phyloP scores from a whole-genome alignment of 2,113 vertebrate genomes.

The Maccullochella peelii region DNA sequence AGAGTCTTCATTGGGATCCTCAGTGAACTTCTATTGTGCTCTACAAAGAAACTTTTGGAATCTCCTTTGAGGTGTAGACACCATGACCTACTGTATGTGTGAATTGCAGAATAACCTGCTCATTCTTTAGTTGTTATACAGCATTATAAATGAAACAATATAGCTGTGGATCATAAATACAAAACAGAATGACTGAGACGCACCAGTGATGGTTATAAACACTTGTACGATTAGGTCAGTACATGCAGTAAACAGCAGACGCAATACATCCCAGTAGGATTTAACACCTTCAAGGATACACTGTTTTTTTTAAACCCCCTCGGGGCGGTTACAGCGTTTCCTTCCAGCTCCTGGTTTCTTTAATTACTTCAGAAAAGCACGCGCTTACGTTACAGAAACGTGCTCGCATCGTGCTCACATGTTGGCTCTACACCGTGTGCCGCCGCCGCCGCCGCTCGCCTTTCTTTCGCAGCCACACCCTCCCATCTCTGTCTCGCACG shows the following conservation, averaged over 20 bases:
- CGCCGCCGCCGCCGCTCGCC: conserved; percentile 5
- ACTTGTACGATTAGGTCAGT: not conserved
- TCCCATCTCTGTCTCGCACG: conserved; percentile 66
- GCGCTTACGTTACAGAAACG: conserved; percentile 50
- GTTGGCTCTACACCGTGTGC: conserved; percentile 5
- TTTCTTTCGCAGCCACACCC: conserved; percentile 75
- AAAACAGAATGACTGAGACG: not conserved
- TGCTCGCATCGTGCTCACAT: conserved; percentile 43
- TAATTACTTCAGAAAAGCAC: conserved; percentile 23
- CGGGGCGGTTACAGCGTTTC: not conserved
- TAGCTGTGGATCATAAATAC: not conserved
- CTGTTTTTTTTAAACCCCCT: not conserved
- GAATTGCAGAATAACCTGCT: not conserved
- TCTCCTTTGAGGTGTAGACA: no score
- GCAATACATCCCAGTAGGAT: not conserved
- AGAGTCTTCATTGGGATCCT: not conserved
- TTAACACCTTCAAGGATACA: not conserved
- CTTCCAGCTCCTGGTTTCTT: conserved; percentile 14
- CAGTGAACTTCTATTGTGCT: not conserved
- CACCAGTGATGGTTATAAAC: not conserved
- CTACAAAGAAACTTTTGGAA: no score
- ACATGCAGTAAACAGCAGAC: not conserved
- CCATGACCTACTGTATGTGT: not conserved
- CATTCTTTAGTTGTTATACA: not conserved
- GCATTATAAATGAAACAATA: not conserved